phyloP scores from a whole-genome alignment of 2,113 vertebrate genomes.

The Thermophis baileyi region DNA sequence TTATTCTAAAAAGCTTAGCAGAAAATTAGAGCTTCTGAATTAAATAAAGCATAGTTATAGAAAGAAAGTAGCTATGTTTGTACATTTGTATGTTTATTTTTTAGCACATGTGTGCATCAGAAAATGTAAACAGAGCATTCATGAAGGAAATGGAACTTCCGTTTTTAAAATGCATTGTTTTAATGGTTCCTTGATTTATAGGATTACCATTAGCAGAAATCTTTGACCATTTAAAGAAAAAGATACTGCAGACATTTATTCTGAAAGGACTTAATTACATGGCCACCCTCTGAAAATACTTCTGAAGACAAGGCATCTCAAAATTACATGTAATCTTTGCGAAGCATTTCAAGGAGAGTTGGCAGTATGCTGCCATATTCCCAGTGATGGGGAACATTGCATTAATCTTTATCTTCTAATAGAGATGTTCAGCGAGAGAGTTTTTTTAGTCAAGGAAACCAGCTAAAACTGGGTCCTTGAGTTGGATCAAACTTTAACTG shows the following conservation, averaged over 20 bases:
- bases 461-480: not conserved
- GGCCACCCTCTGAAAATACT: not conserved
- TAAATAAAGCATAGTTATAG: not conserved
- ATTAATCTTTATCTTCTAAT: not conserved
- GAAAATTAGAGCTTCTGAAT: not conserved
- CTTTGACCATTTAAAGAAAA: not conserved
- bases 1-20: not conserved
- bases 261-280: not conserved
- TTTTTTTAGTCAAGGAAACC: not conserved
- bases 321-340: not conserved
- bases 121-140: conserved; percentile 1
- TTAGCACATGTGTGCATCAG: not conserved
- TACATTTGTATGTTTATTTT: not conserved
- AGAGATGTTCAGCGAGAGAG: not conserved
- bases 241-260: not conserved
- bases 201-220: not conserved
- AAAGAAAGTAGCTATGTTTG: not conserved
- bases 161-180: not conserved
- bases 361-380: not conserved
- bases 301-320: not conserved
- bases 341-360: not conserved
- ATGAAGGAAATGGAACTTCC: not conserved
- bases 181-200: conserved; percentile 11
- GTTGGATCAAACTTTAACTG: not conserved
- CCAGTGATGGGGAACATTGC: not conserved